Evolutionary conservation across 2,113 vertebrate genomes (phyloP).

Genomic region (Spermophilus dauricus): DNA sequence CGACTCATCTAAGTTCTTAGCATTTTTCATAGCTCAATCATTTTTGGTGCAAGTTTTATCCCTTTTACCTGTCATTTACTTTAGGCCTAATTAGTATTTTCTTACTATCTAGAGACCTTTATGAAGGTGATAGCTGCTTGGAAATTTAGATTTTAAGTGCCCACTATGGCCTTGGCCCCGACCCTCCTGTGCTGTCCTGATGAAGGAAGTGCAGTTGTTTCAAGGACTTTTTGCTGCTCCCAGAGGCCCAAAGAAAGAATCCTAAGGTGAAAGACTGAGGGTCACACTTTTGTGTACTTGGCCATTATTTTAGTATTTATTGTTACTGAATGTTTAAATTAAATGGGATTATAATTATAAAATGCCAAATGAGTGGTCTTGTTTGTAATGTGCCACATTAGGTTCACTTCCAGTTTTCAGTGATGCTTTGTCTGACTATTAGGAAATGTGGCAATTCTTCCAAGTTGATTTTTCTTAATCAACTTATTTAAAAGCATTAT

Average conservation of each 20-base stretch:
- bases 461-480: constrained; percentile 36
- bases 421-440: constrained; percentile 43
- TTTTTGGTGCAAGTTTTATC: constrained; percentile 43
- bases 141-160: not conserved
- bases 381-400: not conserved
- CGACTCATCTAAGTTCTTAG: constrained; percentile 74
- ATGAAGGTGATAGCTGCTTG: not conserved
- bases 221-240: not conserved
- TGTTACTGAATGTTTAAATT: constrained; percentile 47
- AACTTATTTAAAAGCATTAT: constrained; percentile 56
- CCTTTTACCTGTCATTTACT: constrained; percentile 62
- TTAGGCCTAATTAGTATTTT: constrained; percentile 38
- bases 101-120: constrained; percentile 44
- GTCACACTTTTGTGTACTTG: constrained; percentile 20
- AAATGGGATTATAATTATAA: not conserved
- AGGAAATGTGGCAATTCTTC: constrained; percentile 27
- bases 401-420: constrained; percentile 30
- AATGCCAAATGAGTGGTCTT: not conserved
- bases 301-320: constrained; percentile 57
- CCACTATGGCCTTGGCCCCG: not conserved
- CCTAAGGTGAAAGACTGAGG: constrained; percentile 45
- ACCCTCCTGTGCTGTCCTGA: not conserved
- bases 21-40: constrained; percentile 62
- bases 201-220: not conserved
- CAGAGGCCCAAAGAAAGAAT: constrained; percentile 38